Conservation (phyloP, 1,140 invertebrate genomes). For the Ceratoteleas bidentatus region DNA sequence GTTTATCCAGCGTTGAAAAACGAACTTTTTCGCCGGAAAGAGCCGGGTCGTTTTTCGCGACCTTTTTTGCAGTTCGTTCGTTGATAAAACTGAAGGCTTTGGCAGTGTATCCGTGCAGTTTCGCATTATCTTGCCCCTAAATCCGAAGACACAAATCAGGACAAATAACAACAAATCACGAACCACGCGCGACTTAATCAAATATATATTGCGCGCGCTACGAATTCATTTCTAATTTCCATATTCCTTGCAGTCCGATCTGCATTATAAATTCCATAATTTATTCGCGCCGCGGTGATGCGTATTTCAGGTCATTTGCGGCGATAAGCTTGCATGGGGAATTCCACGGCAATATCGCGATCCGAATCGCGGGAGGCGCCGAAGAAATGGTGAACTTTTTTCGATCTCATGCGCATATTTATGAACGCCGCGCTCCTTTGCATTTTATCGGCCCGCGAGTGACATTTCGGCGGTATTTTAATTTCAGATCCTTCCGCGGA, state of each 20-base stretch:
- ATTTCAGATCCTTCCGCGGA: conserved; percentile 28
- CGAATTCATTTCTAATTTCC: conserved; percentile 53
- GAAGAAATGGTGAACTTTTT: conserved; percentile 34
- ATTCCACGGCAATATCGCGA: conserved; percentile 33
- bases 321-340: conserved; percentile 35
- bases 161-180: conserved; percentile 47
- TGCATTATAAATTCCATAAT: conserved; percentile 57
- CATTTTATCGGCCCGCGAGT: conserved; percentile 35
- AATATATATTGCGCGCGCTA: conserved; percentile 33
- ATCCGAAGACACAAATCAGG: conserved; percentile 8
- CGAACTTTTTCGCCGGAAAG: too few relatives aligned
- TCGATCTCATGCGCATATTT: conserved; percentile 42
- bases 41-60: too few relatives aligned
- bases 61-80: too few relatives aligned
- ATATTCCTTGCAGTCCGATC: conserved; percentile 42
- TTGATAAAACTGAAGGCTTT: too few relatives aligned
- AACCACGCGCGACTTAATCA: conserved; percentile 29
- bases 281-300: conserved; percentile 52
- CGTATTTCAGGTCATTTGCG: conserved; percentile 49
- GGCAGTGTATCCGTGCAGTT: too few relatives aligned
- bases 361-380: conserved; percentile 16
- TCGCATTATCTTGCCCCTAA: background rate
- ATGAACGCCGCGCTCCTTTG: conserved; percentile 23
- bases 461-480: conserved; percentile 42
- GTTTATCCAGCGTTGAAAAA: too few relatives aligned